Base-by-base conservation (phyloP, 2,113 vertebrate genomes). In the Planiliza haematocheilus region DNA sequence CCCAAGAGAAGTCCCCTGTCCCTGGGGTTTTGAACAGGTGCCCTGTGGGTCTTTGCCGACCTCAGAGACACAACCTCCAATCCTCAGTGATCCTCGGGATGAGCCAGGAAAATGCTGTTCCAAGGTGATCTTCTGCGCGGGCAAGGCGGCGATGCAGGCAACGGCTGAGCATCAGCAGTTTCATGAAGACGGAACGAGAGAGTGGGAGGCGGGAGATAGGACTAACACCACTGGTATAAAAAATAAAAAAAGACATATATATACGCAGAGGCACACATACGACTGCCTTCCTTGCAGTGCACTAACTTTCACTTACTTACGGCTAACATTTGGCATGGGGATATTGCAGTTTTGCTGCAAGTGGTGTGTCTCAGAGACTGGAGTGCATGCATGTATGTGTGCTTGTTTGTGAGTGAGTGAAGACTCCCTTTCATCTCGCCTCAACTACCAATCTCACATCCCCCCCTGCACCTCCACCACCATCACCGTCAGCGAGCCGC, bases 61-160 rank as follows among this genome's bases (percentile, higher is more conserved):
- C 67, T 46, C 42, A 14, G 21, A 74, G 24, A 74, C 74, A 53
- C 55, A 72, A 14, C 71, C 77, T 51, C 52, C 80, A 76, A 85
- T 85, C 78, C 82, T 67, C 41, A 11, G 34, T 81, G 80, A 88
- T 86, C 88, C 78, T 24, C n/a, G 0, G 83, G 83, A 82, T 83
- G 80, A 85, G 78, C 62, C 76, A 42, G 41, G 59, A 59, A 88
- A 81, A 84, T 17, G 70, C 82, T 72, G 67, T 64, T 77, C 20
- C 68, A 12, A 30, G 11, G 17, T 70, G 65, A 72, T 71, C 49
- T 56, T 34, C 17, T 12, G 51, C 51, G 24, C 37, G 45, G 4
- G 46, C 18, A 2, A 48, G 64, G 60, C 37, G 45, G 24, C 36
- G n/a, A 43, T 42, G 39, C 30, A 66, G 51, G 73, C 48, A 42